Conservation (phyloP, 1,140 invertebrate species). For the Macrotrachela quadricornifera region DNA sequence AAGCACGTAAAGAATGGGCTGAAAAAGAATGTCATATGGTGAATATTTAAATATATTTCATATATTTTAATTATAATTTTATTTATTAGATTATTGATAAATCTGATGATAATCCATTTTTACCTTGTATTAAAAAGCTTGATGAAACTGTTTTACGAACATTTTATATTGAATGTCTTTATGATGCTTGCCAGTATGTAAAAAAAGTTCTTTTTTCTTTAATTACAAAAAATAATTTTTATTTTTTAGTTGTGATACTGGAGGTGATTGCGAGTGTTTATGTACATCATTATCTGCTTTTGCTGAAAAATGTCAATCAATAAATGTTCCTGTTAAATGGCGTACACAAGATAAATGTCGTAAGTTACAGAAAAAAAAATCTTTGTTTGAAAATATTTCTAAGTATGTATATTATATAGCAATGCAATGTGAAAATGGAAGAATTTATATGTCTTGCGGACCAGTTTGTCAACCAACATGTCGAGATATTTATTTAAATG, state of each 20-base stretch:
- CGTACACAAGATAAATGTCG: conserved; percentile 48
- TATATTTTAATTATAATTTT: no score
- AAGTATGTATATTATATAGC: conserved; percentile 33
- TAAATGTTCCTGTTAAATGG: conserved; percentile 46
- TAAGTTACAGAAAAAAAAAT: conserved; percentile 37
- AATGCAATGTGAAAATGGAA: conserved; percentile 55
- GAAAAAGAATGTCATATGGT: conserved; percentile 2
- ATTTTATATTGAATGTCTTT: conserved; percentile 4
- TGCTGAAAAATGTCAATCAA: conserved; percentile 49
- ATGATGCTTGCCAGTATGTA: conserved; percentile 1
- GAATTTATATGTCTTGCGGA: conserved; percentile 52
- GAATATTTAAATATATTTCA: not conserved
- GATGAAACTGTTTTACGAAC: not conserved
- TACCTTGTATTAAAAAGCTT: not conserved
- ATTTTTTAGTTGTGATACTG: conserved; percentile 48
- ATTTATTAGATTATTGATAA: no score
- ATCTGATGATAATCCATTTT: not conserved
- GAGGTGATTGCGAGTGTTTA: conserved; percentile 66
- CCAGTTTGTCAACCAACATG: conserved; percentile 49
- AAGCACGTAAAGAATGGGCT: conserved; percentile 9
- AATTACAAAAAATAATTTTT: no score
- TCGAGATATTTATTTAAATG: conserved; percentile 40
- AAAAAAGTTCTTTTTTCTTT: no score
- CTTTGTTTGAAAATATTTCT: not conserved
- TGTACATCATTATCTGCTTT: conserved; percentile 66